A percentile compares a stretch with the other conserved stretches of the same genome.
Evolutionary conservation across 2,797 vertebrate species (phyloP).

Genomic region (Danio tinwini): DNA sequence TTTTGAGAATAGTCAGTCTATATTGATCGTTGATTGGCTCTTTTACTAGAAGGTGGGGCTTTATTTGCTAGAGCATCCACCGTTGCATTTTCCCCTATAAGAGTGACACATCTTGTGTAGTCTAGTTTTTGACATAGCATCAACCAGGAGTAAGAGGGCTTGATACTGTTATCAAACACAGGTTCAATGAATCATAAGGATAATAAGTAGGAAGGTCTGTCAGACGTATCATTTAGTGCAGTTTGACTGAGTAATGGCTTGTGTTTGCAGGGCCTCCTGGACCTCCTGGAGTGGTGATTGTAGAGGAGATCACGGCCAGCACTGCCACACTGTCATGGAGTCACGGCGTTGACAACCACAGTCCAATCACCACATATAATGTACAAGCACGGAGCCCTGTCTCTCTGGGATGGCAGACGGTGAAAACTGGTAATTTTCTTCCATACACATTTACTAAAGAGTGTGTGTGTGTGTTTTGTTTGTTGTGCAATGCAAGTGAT

Average conservation of each 20-base stretch:
- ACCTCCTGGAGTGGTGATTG: constrained; percentile 93
- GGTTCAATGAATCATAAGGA: not conserved
- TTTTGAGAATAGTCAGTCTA: no score
- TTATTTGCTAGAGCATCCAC: no score
- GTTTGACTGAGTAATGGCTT: not conserved
- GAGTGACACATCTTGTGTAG: no score
- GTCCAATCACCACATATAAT: constrained; percentile 93
- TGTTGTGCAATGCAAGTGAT: not conserved
- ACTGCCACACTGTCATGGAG: constrained; percentile 96
- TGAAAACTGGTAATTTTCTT: constrained; percentile 90
- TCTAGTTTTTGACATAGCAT: no score
- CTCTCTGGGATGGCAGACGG: constrained; percentile 97
- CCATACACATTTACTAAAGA: constrained; percentile 48
- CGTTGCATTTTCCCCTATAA: no score
- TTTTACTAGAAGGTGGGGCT: no score
- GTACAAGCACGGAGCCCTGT: constrained; percentile 96
- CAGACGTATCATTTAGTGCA: constrained; percentile 23
- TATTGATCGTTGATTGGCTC: no score
- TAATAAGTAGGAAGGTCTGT: not conserved
- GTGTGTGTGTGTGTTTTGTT: not conserved
- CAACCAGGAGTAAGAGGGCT: not conserved
- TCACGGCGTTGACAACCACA: constrained; percentile 94
- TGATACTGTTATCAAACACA: not conserved
- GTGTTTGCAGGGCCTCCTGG: constrained; percentile 89
- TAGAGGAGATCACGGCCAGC: constrained; percentile 94